Base-by-base conservation (phyloP, 2,888 invertebrate genomes). In the Epistrophe grossulariae region DNA sequence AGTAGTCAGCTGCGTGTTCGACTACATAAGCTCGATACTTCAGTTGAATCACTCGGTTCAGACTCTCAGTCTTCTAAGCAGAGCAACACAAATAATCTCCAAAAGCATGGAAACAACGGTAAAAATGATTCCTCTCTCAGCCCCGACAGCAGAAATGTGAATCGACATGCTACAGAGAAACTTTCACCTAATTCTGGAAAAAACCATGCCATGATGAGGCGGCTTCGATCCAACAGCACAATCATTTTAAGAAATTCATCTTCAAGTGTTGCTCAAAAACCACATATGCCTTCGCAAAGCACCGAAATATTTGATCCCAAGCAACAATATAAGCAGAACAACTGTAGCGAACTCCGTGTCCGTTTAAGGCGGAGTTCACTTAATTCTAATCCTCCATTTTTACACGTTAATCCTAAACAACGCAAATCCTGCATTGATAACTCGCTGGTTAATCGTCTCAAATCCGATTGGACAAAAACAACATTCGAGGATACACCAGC, bases 211-310 rank as follows among this genome's bases (percentile, higher is more conserved):
- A 8, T 79, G 10, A 1, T 60, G 6, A 76, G 66, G 11, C 35
- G 52, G 4, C 43, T 84, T 4, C 17, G 24, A 43, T 55, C 38
- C 13, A 80, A 84, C 60, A 68, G 40, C 35, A 31, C 38, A 17
- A 57, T n/a, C 62, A 0, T 7, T 83, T 8, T 38, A 73, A 3
- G 60, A 70, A 13, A 17, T 17, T 31, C 15, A 15, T 8, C 38
- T 40, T 40, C 15, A 28, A 28, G 10, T 28, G 28, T 15, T 1
- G 11, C 1, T 50, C 17, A 2, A 48, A 48, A 10, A 19, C 10
- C 19, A 5, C 0, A 6, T 13, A 24, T 4, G 2, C 24, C 13
- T 15, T n/a, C 15, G 0, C 68, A 59, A 11, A 19, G 8, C 1
- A 2, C 13, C 4, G 24, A 24, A 11, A 0, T 4, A 0, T 0